Evolutionary conservation across 2,888 invertebrate genomes (phyloP).

Genomic region (Cheilosia urbana): DNA sequence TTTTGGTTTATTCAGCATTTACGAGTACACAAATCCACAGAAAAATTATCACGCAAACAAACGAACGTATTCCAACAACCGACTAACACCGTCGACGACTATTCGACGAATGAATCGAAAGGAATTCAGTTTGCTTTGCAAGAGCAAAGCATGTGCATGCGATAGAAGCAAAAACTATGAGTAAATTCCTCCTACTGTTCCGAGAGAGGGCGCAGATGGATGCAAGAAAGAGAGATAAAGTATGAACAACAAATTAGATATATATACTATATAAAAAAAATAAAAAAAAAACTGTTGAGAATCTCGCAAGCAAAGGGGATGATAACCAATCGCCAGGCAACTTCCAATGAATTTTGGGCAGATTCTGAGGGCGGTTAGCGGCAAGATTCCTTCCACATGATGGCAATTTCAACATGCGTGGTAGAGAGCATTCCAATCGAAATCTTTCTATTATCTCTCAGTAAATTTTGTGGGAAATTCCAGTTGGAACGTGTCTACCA

Average conservation of each 20-base stretch:
- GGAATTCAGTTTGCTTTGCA: constrained; percentile 56
- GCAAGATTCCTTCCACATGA: constrained; percentile 46
- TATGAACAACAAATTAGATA: constrained; percentile 19
- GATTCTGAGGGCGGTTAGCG: constrained; percentile 70
- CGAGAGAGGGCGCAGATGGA: constrained; percentile 64
- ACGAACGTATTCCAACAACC: constrained; percentile 57
- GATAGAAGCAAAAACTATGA: constrained; percentile 43
- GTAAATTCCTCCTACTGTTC: constrained; percentile 59
- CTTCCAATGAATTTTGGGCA: constrained; percentile 69
- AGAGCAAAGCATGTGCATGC: no score
- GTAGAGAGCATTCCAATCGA: constrained; percentile 52
- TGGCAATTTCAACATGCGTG: constrained; percentile 62
- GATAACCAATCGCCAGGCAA: constrained; percentile 71
- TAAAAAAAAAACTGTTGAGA: constrained; percentile 63
- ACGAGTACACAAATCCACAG: constrained; percentile 55
- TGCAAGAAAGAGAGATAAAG: constrained; percentile 73
- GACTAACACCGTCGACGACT: constrained; percentile 66
- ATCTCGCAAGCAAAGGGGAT: constrained; percentile 67
- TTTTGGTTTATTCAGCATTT: constrained; percentile 45
- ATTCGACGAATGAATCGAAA: constrained; percentile 73
- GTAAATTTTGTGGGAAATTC: constrained; percentile 31
- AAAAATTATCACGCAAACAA: constrained; percentile 52
- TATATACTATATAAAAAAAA: neutral
- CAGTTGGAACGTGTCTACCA: constrained; percentile 40
- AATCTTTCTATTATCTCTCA: constrained; percentile 49